Evolutionary conservation across 2,113 vertebrate species (phyloP), one percentile per base, ranked within the genome.

Genomic region (Coptodon bakossiorum): DNA sequence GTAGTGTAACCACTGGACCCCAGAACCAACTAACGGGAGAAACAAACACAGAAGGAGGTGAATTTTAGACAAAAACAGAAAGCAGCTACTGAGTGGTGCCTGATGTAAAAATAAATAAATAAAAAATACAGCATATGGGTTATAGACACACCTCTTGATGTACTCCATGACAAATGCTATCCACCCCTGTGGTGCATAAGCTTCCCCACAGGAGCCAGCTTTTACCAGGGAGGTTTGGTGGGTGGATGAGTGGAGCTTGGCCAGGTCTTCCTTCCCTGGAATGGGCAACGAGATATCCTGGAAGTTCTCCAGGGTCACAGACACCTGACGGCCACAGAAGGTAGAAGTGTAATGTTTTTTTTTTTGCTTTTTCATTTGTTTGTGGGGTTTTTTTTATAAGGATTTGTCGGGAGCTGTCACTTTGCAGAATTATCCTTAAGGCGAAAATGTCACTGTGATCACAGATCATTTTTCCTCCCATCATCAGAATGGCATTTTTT

Each of bases 241-340:
- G 86, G 96, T 98, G 24, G 98, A 97, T 3, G 98, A 99, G 94
- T 99, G 99, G 68, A 99, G 97, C 94, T 98, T 99, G 85, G 99
- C 99, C 90, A 99, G 97, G 95, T 99, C 99, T 94, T 99, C 99
- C 94, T 99, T 99, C 71, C 99, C 99, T 9, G 99, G 99, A 94
- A 99, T 99, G 87, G 99, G 99, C 95, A 99, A 95, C 54, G 99
- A 99, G 86, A 99, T 97, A 95, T 99, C 99, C 96, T 99, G 99
- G 96, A 99, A 99, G 94, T 98, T 99, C 96, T 99, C 99, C 94
- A 99, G 95, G 31, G 98, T 99, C 92, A 99, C 97, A 9, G 99
- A 99, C 14, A 99, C 97, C 99, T 98, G 89, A 24, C 3, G 16
- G 27, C 66, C 53, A 34, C 83, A 91, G 52, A 89, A 78, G 52